These are phyloP conservation scores for Rhinopithecus roxellana DNA, from an alignment of 2,113 vertebrate species.

Conservation along the genomic window DNA sequence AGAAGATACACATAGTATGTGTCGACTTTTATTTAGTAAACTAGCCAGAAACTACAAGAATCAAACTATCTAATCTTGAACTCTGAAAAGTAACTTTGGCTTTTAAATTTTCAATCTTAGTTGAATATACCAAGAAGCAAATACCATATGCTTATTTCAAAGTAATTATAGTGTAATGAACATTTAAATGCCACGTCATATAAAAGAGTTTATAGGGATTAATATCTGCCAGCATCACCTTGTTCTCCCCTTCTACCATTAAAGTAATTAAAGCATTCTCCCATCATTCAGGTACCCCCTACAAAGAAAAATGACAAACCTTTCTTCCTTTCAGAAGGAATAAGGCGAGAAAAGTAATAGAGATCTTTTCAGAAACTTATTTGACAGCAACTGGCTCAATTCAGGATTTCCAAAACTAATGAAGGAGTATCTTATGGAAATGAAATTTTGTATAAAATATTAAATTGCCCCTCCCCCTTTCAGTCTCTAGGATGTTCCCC, in stretches of 20 bases:
- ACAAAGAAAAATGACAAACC: neutral
- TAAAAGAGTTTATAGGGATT: neutral
- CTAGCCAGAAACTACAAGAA: neutral
- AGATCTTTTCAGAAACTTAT: neutral
- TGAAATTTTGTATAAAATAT: neutral
- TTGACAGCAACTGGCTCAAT: neutral
- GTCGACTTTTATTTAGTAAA: neutral
- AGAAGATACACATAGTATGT: neutral
- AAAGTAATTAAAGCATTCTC: too few species aligned
- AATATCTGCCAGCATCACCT: neutral
- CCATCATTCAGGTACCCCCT: neutral
- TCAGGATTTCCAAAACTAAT: constrained; percentile 14
- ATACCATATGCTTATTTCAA: neutral
- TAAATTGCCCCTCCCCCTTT: neutral
- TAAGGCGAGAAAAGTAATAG: neutral
- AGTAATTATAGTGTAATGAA: neutral
- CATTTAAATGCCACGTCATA: neutral
- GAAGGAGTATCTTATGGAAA: neutral
- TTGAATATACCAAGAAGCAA: neutral
- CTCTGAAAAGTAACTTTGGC: neutral
- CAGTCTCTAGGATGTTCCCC: neutral
- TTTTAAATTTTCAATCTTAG: constrained; percentile 13
- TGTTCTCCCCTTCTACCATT: neutral
- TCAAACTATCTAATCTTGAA: neutral
- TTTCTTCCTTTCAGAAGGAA: neutral